phyloP scores from a whole-genome alignment of 2,888 invertebrate genomes.

The Rhagonycha lutea region DNA sequence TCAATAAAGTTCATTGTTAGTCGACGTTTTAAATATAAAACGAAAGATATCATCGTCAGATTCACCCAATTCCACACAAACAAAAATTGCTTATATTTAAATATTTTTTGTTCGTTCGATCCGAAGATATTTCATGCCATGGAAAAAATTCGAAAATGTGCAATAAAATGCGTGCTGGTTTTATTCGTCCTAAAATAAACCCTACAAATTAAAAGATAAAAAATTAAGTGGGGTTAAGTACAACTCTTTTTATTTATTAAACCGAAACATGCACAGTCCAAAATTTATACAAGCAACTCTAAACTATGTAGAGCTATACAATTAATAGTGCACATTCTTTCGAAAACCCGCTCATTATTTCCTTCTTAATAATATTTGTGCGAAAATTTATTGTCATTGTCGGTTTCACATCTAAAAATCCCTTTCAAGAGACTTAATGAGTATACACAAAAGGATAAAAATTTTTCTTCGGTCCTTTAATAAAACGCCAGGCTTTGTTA shows the following conservation, averaged over 20 bases:
- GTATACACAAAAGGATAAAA: background rate
- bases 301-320: background rate
- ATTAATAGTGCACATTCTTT: background rate
- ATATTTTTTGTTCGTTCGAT: background rate
- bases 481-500: background rate
- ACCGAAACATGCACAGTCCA: background rate
- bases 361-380: background rate
- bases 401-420: background rate
- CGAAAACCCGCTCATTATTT: background rate
- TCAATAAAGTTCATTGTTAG: background rate
- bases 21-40: background rate
- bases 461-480: background rate
- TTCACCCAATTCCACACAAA: background rate
- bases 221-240: background rate
- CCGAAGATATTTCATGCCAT: background rate
- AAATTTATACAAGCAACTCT: background rate
- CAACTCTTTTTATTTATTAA: background rate
- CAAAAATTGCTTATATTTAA: background rate
- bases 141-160: background rate
- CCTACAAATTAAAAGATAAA: background rate
- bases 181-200: background rate
- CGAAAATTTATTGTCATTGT: background rate
- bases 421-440: background rate
- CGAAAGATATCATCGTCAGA: background rate
- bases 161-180: background rate